Base-by-base conservation (phyloP, 2,797 vertebrate species). In the Setipinna tenuifilis region DNA sequence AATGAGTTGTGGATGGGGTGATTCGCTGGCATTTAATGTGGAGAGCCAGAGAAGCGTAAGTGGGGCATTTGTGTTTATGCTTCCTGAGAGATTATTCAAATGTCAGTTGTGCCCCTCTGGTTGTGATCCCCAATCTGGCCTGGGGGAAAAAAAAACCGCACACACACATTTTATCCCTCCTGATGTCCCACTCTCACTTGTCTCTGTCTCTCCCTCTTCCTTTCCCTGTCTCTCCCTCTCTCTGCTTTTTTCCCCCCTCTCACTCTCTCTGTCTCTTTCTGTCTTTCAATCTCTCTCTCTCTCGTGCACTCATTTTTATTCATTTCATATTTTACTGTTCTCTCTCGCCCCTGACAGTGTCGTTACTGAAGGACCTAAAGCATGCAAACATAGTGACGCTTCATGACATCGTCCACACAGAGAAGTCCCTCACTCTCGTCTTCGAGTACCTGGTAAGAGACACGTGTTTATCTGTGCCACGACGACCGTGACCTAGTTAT, bases 351-450 rank as follows among this genome's bases (percentile, higher is more conserved):
- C 90, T 89, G 92, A 6, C 90, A 99, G 98, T 99, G 92, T 99
- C 98, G 21, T 94, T 99, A 89, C 92, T 99, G 91, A 99, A 99
- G 96, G 98, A 99, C 92, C 94, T 99, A 94, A 99, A 99, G 93
- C 98, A 99, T 91, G 97, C 97, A 91, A 99, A 99, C 95, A 99
- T 99, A 81, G 98, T 99, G 93, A 98, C 98, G 0, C 96, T 99
- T 88, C 98, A 99, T 1, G 98, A 99, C 90, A 99, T 99, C 91
- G 94, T 99, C 91, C 98, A 99, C 92, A 99, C 98, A 19, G 98
- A 99, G 84, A 98, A 98, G 93, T 99, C 97, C 84, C 96, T 99
- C 94, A 99, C 98, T 86, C 94, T 99, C 89, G 98, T 99, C 85
- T 99, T 99, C n/a, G 98, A 99, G 85, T 99, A 99, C 92, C 93